These are phyloP conservation scores for Halictus rubicundus DNA, from an alignment of 1,140 invertebrate genomes.

Conservation along the genomic window DNA sequence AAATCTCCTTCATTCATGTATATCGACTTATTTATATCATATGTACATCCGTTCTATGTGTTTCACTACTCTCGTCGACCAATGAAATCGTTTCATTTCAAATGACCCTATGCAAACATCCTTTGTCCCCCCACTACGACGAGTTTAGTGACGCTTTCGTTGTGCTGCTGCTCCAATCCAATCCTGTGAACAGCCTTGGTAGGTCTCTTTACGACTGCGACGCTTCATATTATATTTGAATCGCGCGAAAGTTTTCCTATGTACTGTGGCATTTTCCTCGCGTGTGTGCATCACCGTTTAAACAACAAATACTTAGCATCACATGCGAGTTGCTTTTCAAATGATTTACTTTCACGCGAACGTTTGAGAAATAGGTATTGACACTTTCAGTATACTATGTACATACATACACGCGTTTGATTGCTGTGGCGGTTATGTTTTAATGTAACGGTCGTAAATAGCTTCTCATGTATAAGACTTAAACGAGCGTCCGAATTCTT, in stretches of 20 bases:
- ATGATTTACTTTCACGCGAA: constrained; percentile 3
- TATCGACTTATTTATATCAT: too few species aligned
- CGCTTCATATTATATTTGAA: constrained; percentile 38
- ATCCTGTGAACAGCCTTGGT: constrained; percentile 32
- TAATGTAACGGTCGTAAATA: constrained; percentile 69
- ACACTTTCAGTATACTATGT: constrained; percentile 26
- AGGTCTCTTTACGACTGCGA: constrained; percentile 14
- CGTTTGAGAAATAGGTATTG: constrained; percentile 11
- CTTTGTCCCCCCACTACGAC: not conserved
- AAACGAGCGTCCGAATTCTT: not conserved
- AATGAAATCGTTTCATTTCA: constrained; percentile 30
- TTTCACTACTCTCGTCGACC: not conserved
- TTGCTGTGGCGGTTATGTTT: constrained; percentile 63
- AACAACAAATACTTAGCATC: constrained; percentile 2
- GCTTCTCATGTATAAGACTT: not conserved
- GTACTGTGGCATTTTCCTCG: not conserved
- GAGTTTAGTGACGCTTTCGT: not conserved
- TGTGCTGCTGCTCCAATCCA: constrained; percentile 26
- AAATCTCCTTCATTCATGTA: not conserved
- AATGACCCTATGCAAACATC: constrained; percentile 19
- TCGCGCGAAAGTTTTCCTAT: not conserved
- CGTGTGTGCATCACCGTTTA: not conserved
- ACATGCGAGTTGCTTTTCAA: not conserved
- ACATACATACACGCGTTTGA: constrained; percentile 2
- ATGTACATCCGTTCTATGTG: too few species aligned